Evolutionary conservation across 2,888 invertebrate genomes (phyloP), one percentile per base, ranked within the genome.

Genomic region (Megaustenia siamemsis): DNA sequence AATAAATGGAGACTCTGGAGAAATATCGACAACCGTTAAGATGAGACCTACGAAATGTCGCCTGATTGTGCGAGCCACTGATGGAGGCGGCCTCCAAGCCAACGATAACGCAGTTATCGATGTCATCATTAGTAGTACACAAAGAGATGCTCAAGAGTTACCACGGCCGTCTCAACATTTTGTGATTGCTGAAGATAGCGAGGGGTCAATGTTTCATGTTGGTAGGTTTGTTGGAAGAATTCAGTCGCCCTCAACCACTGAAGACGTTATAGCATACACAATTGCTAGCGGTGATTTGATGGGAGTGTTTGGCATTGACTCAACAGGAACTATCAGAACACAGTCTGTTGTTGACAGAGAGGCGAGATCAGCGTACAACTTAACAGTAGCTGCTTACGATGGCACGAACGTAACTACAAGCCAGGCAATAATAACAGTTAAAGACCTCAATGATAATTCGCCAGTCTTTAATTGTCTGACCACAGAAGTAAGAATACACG

Each of bases 381-480:
- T 99, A 49, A 96, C 96, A 89, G 95, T 98, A n/a, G 96, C 97
- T 85, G 98, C 97, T 0, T 96, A 96, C 89, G 96, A 96, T 82
- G 96, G 96, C 1, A 95, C 96, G 45, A 95, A 96, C 0, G 97
- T 96, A 93, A 97, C 97, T 8, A 96, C 96, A 91, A 97, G 96
- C 8, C 95, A 95, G 53, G 98, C 97, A 0, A 97, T 96, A 92
- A 96, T 99, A 88, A 96, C 96, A 1, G 95, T 99, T 8, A 94
- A 96, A 66, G 98, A 99, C 94, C 95, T 97, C 6, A 99, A 99
- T 94, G 98, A 99, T 94, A 98, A 98, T 93, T 96, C 96, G 83
- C 99, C 99, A 4, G 95, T 96, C 32, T 93, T 93, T 88, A 82
- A 81, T 8, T 85, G 85, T 32, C 83, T 87, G n/a, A 83, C 84